Percentiles rank a stretch among this genome's conserved stretches.
Conservation (phyloP, 2,113 vertebrate genomes). For the Probosciger aterrimus region DNA sequence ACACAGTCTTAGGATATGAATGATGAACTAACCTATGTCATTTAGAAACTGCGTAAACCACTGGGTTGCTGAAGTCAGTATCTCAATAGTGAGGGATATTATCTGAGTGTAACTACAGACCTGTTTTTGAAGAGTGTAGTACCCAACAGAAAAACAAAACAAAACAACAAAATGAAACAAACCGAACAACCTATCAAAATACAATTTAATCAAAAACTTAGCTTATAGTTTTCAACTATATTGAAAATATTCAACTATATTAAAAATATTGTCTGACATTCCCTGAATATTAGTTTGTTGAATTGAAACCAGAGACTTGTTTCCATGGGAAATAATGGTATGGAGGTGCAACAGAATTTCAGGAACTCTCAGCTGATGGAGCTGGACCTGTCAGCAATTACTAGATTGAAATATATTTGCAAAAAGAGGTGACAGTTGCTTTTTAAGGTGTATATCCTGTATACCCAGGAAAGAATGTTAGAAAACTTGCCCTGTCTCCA, state of each 20-base stretch:
- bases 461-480: background rate
- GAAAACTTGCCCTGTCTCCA: background rate
- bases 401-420: background rate
- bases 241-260: background rate
- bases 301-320: background rate
- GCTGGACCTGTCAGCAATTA: background rate
- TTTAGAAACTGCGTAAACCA: background rate
- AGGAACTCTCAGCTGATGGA: background rate
- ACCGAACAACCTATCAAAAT: background rate
- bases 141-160: background rate
- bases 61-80: background rate
- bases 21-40: background rate
- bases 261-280: background rate
- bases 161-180: background rate
- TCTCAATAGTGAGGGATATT: background rate
- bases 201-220: background rate
- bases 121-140: background rate
- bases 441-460: background rate
- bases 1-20: background rate
- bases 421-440: background rate
- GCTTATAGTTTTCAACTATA: background rate
- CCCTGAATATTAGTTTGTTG: background rate
- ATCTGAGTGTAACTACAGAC: background rate
- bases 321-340: background rate
- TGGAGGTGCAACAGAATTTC: background rate